A percentile compares a stretch with the other conserved stretches of the same genome.
Evolutionary conservation across 2,797 vertebrate species (phyloP).

Genomic region (Macrochelys suwanniensis): DNA sequence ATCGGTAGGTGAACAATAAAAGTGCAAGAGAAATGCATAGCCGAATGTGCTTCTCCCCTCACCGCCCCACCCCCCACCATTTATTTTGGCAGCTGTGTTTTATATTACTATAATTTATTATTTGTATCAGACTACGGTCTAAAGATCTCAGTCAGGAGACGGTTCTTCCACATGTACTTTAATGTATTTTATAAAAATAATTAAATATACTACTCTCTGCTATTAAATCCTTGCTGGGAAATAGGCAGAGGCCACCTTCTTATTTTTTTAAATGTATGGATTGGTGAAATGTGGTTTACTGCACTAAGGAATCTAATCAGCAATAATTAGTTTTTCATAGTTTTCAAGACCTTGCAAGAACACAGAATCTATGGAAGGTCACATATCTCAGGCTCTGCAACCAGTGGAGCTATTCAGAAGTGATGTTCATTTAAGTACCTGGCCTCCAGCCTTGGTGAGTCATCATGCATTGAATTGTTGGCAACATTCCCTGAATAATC

Average conservation of each 20-base stretch:
- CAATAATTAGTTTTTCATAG: not conserved
- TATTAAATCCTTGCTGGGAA: not conserved
- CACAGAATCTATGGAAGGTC: slow-evolving; percentile 21
- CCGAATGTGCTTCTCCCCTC: accelerated
- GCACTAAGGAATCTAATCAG: not conserved
- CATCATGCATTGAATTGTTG: slow-evolving; percentile 15
- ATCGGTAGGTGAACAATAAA: not conserved
- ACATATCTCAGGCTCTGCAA: not conserved
- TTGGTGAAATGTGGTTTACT: not conserved
- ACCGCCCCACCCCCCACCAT: not conserved
- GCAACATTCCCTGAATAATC: slow-evolving; percentile 44
- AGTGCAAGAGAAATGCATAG: not conserved
- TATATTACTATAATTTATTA: not conserved
- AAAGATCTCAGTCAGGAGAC: not conserved
- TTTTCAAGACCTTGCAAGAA: slow-evolving; percentile 25
- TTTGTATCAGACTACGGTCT: too few relatives aligned
- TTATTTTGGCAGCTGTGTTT: not conserved
- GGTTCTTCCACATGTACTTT: not conserved
- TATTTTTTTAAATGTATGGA: not conserved
- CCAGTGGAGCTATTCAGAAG: not conserved
- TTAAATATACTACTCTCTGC: not conserved
- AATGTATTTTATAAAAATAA: not conserved
- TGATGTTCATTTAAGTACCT: slow-evolving; percentile 14
- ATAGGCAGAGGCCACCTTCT: not conserved
- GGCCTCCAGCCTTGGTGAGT: not conserved